These are phyloP conservation scores for Solenodon paradoxus DNA, from an alignment of 2,113 vertebrate genomes.

Conservation along the genomic window DNA sequence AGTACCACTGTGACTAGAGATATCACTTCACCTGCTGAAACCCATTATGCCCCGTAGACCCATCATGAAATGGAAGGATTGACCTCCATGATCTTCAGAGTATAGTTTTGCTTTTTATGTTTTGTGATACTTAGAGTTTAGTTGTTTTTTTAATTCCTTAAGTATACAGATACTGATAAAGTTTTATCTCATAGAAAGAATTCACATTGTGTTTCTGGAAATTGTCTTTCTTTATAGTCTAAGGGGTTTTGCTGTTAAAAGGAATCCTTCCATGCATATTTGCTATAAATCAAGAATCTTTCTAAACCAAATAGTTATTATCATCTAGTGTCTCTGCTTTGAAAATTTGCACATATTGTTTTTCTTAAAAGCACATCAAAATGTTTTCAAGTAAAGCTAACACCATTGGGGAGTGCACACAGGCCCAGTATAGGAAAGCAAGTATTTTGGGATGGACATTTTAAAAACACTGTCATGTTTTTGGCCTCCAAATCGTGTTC, in stretches of 20 bases:
- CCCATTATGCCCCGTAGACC: no score
- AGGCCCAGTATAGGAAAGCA: neutral
- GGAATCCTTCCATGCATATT: neutral
- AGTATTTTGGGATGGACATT: neutral
- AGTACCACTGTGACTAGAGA: neutral
- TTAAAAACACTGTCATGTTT: neutral
- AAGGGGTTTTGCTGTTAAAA: neutral
- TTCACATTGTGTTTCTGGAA: neutral
- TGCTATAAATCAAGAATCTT: constrained; percentile 35
- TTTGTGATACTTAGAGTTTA: neutral
- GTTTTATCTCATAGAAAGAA: neutral
- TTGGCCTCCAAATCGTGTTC: neutral
- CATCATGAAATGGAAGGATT: neutral
- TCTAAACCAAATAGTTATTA: constrained; percentile 6
- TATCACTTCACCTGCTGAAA: neutral
- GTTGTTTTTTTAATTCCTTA: constrained; percentile 32
- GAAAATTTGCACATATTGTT: constrained; percentile 5
- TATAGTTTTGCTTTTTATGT: neutral
- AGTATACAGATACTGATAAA: neutral
- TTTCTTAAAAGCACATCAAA: neutral
- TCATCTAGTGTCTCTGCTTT: neutral
- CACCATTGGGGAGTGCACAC: neutral
- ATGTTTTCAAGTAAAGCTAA: neutral
- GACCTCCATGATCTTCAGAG: neutral
- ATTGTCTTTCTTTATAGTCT: neutral